These are phyloP conservation scores for Oegoconia quadripuncta DNA, from an alignment of 2,888 invertebrate species.

Conservation along the genomic window DNA sequence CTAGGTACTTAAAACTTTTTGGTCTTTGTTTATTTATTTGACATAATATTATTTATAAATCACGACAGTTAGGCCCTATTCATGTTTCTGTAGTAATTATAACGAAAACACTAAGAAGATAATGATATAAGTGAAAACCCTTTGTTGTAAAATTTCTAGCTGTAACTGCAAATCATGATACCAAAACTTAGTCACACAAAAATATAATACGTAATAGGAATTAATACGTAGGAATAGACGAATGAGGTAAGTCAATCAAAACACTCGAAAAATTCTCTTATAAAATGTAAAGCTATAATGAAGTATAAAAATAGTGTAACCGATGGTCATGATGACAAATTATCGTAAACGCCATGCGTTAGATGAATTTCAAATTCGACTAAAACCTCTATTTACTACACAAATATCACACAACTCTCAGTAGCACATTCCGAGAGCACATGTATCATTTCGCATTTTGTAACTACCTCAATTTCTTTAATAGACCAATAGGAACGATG, in stretches of 20 bases:
- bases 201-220: no score
- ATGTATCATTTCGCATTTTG: conserved; percentile 11
- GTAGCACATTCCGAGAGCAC: conserved; percentile 31
- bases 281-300: conserved; percentile 48
- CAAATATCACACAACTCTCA: conserved; percentile 57
- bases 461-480: conserved; percentile 31
- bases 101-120: no score
- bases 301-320: conserved; percentile 56
- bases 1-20: conserved; percentile 38
- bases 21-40: conserved; percentile 58
- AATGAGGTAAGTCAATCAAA: conserved; percentile 53
- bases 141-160: neutral
- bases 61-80: conserved; percentile 60
- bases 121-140: no score
- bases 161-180: neutral
- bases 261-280: conserved; percentile 37
- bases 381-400: conserved; percentile 53
- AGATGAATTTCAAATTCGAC: conserved; percentile 51
- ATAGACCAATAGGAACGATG: conserved; percentile 49
- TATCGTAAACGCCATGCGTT: conserved; percentile 55
- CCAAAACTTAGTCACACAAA: conserved; percentile 45
- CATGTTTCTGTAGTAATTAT: conserved; percentile 31
- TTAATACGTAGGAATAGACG: no score
- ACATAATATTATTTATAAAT: conserved; percentile 42
- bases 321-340: conserved; percentile 43